phyloP scores from a whole-genome alignment of 2,888 invertebrate genomes.

The Leptopterna dolabrata region DNA sequence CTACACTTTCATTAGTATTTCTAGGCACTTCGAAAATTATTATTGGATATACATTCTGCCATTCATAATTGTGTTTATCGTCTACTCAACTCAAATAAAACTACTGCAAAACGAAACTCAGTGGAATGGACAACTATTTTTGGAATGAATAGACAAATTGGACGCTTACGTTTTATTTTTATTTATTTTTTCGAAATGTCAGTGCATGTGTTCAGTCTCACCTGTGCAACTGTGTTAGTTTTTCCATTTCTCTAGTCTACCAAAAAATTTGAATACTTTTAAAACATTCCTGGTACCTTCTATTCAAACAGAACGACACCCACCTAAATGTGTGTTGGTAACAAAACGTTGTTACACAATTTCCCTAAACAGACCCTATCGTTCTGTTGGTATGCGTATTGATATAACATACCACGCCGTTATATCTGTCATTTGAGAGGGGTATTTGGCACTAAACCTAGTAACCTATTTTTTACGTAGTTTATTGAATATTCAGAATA shows the following conservation, averaged over 20 bases:
- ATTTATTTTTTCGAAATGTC: not conserved
- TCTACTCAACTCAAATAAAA: too few species aligned
- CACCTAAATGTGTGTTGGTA: not conserved
- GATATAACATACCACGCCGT: not conserved
- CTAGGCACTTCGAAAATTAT: too few species aligned
- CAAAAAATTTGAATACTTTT: not conserved
- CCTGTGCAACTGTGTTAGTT: not conserved
- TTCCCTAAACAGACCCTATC: not conserved
- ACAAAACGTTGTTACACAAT: not conserved
- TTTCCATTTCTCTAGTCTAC: not conserved
- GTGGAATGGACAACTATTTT: not conserved
- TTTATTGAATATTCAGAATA: not conserved
- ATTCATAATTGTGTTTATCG: too few species aligned
- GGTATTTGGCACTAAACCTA: not conserved
- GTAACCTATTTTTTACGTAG: not conserved
- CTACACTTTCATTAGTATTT: too few species aligned
- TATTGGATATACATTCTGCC: too few species aligned
- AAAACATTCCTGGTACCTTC: not conserved
- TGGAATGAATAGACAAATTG: conserved; percentile 9
- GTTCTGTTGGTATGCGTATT: not conserved
- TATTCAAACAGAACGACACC: not conserved
- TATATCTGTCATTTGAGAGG: not conserved
- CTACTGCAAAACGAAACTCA: not conserved
- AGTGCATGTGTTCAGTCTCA: conserved; percentile 17
- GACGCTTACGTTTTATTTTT: not conserved